These are phyloP conservation scores for Zaprionus gabonicus DNA, from an alignment of 1,140 invertebrate genomes.

Conservation along the genomic window DNA sequence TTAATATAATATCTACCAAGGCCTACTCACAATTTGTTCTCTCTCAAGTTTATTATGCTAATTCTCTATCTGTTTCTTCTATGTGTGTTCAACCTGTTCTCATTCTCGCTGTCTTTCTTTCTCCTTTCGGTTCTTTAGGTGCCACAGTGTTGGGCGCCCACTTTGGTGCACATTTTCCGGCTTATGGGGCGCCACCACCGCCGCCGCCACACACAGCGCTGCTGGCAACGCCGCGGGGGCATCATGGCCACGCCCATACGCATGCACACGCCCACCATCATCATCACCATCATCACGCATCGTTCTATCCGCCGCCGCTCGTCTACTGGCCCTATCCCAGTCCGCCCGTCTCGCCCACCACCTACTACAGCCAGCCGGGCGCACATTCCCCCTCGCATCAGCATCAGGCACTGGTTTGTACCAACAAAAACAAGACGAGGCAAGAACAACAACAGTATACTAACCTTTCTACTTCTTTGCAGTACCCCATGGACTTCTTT, in stretches of 20 bases:
- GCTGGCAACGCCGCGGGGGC: constrained; percentile 84
- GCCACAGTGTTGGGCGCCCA: constrained; percentile 73
- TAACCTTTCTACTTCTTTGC: constrained; percentile 4
- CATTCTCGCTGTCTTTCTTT: constrained; percentile 7
- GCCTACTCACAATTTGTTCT: constrained; percentile 63
- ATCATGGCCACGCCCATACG: constrained; percentile 84
- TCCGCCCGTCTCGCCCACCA: constrained; percentile 94
- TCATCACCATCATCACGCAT: constrained; percentile 69
- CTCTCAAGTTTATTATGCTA: constrained; percentile 4
- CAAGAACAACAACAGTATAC: not conserved
- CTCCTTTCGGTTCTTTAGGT: constrained; percentile 47
- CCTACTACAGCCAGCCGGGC: constrained; percentile 89
- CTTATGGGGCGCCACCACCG: constrained; percentile 64
- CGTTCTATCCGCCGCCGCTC: constrained; percentile 86
- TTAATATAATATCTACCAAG: constrained; percentile 22
- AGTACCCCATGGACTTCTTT: constrained; percentile 78
- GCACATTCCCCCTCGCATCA: constrained; percentile 85
- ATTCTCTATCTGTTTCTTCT: not conserved
- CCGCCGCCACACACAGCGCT: constrained; percentile 80
- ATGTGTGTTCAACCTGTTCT: constrained; percentile 2
- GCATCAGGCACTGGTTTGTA: constrained; percentile 85
- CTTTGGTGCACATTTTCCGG: constrained; percentile 68
- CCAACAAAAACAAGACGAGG: not conserved
- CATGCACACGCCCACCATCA: constrained; percentile 58
- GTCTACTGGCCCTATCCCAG: constrained; percentile 97